phyloP scores from a whole-genome alignment of 2,113 vertebrate species.

The Catagonus wagneri region DNA sequence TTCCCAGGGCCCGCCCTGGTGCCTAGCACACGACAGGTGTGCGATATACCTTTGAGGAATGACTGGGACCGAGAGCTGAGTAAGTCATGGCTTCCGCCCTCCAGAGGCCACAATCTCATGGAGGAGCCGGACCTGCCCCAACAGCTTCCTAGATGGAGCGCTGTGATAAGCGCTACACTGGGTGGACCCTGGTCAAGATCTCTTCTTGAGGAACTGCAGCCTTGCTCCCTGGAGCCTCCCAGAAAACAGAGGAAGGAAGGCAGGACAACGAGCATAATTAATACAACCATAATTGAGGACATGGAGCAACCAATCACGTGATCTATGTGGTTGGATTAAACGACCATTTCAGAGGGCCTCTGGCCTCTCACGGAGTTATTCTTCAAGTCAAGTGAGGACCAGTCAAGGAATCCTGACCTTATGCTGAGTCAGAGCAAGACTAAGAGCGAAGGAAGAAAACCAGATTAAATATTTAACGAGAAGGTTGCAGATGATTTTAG shows the following conservation, averaged over 20 bases:
- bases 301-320: slow-evolving; percentile 12
- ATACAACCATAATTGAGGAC: not conserved
- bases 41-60: not conserved
- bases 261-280: slow-evolving; percentile 34
- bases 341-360: slow-evolving; percentile 46
- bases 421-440: slow-evolving; percentile 54
- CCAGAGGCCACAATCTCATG: not conserved
- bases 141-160: not conserved
- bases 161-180: not conserved
- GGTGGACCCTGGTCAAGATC: not conserved
- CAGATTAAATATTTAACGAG: slow-evolving; percentile 76
- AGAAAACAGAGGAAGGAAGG: not conserved
- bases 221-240: not conserved
- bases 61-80: not conserved
- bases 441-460: slow-evolving; percentile 15
- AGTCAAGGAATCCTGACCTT: slow-evolving; percentile 49
- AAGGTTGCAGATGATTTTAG: slow-evolving; percentile 19
- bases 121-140: not conserved
- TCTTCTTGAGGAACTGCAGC: not conserved
- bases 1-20: not conserved
- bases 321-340: slow-evolving; percentile 23
- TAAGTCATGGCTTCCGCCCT: not conserved
- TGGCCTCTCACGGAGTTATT: slow-evolving; percentile 17
- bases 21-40: not conserved
- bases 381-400: slow-evolving; percentile 61